phyloP scores from a whole-genome alignment of 2,797 vertebrate species.

The Arctocebus calabarensis region DNA sequence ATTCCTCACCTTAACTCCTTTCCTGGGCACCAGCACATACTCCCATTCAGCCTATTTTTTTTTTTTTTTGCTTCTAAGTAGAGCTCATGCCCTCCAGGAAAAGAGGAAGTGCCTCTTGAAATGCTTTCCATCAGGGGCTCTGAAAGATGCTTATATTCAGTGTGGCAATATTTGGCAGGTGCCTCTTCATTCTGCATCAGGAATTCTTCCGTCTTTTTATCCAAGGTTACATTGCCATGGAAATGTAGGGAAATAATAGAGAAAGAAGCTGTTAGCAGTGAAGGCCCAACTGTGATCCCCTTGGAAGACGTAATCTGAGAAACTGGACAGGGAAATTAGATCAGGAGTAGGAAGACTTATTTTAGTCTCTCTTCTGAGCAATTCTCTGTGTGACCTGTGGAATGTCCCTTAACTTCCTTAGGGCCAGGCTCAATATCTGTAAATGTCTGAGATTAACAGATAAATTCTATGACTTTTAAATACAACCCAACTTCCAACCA shows the following conservation, averaged over 20 bases:
- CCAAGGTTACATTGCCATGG: too few species aligned
- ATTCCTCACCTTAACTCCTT: conserved; percentile 77
- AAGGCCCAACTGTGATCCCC: too few species aligned
- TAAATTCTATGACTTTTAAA: neutral
- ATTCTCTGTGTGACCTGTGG: neutral
- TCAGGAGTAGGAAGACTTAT: too few species aligned
- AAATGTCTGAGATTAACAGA: neutral
- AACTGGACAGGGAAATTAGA: too few species aligned
- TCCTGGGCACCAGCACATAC: conserved; percentile 70
- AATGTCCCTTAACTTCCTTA: neutral
- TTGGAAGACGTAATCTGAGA: too few species aligned
- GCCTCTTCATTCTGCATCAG: conserved; percentile 68
- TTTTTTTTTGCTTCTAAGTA: conserved; percentile 67
- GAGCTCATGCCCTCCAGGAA: conserved; percentile 77
- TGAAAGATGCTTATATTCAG: conserved; percentile 49
- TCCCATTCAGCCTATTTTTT: conserved; percentile 32
- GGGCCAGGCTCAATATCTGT: neutral
- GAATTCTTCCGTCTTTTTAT: conserved; percentile 61
- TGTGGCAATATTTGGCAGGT: conserved; percentile 65
- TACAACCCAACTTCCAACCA: neutral
- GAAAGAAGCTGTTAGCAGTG: too few species aligned
- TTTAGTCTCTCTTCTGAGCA: neutral
- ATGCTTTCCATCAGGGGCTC: conserved; percentile 47
- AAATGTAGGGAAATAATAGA: too few species aligned
- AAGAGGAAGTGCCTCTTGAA: conserved; percentile 39